Evolutionary conservation across 2,797 vertebrate species (phyloP).

Genomic region (Podargus strigoides): DNA sequence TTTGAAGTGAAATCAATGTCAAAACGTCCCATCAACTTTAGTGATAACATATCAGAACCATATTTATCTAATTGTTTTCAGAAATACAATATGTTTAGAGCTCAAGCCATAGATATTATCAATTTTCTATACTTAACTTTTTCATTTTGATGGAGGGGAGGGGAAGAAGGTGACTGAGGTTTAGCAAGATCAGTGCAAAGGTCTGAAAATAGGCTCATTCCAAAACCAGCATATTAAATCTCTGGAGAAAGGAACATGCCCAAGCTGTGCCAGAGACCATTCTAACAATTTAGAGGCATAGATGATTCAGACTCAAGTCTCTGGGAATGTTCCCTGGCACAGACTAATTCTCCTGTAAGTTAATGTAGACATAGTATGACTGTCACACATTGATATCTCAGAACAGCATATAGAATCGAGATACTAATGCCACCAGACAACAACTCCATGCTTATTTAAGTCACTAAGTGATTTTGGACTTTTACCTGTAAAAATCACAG

Average conservation of each 20-base stretch:
- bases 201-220: background rate
- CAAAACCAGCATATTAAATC: background rate
- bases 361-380: background rate
- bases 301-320: background rate
- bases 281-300: background rate
- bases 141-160: background rate
- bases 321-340: background rate
- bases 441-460: background rate
- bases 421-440: background rate
- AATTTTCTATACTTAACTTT: background rate
- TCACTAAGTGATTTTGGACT: background rate
- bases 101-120: background rate
- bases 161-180: background rate
- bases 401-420: background rate
- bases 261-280: background rate
- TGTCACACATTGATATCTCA: background rate
- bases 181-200: background rate
- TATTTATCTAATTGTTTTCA: background rate
- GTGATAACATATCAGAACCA: background rate
- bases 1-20: background rate
- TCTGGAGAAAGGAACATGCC: background rate
- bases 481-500: background rate
- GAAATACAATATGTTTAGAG: background rate
- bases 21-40: background rate
- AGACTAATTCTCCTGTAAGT: background rate